Evolutionary conservation across 2,888 invertebrate genomes (phyloP).

Genomic region (Diabrotica balteata): DNA sequence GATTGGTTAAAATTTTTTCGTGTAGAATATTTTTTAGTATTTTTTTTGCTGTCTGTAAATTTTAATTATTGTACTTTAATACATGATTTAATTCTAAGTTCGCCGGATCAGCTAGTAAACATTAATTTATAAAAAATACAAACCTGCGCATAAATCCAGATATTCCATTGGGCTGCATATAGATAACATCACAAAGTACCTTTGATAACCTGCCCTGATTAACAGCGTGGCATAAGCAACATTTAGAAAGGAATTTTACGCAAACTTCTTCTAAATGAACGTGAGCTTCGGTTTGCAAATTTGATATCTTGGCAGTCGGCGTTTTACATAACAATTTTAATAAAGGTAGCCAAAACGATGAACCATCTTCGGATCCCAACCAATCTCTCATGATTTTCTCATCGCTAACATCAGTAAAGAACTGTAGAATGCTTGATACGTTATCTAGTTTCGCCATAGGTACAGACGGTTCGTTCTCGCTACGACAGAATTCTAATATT

Average conservation of each 20-base stretch:
- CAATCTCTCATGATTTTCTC: constrained; percentile 86
- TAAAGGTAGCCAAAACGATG: constrained; percentile 86
- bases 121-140: constrained; percentile 57
- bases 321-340: constrained; percentile 74
- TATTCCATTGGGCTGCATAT: constrained; percentile 71
- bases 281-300: constrained; percentile 57
- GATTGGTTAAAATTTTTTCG: too few relatives aligned
- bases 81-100: too few relatives aligned
- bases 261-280: constrained; percentile 77
- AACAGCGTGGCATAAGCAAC: constrained; percentile 82
- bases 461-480: constrained; percentile 47
- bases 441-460: constrained; percentile 67
- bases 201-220: constrained; percentile 86
- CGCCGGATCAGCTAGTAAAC: too few relatives aligned
- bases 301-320: constrained; percentile 49
- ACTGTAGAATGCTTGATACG: constrained; percentile 75
- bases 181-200: constrained; percentile 79
- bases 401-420: constrained; percentile 81
- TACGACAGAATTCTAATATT: constrained; percentile 63
- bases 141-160: constrained; percentile 88
- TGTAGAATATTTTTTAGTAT: too few relatives aligned
- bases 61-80: too few relatives aligned
- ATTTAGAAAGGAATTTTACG: constrained; percentile 81
- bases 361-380: constrained; percentile 81
- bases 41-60: too few relatives aligned